Base-by-base conservation (phyloP, 1,140 invertebrate genomes). In the Lepidurus apus region DNA sequence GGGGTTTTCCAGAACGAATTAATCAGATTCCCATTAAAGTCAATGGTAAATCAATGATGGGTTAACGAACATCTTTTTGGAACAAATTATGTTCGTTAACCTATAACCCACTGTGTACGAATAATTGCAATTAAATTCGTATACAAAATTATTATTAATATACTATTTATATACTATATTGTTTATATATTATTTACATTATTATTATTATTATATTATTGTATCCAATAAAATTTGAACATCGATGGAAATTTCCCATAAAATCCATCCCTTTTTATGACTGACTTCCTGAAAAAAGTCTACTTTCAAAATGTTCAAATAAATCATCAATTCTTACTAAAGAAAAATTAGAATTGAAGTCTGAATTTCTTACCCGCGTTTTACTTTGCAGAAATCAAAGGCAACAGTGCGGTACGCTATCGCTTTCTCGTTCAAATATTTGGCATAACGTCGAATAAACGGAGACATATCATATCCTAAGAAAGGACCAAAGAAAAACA, bases 351-450 rank as follows among this genome's bases (percentile, higher is more conserved):
- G 13, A 42, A 13, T 78, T 78, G 8, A 8, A 75, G 13, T 44
- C 78, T 65, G 17, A 78, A 13, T 77, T 13, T 88, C 91, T 89
- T 87, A 97, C 95, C 97, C 97, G 86, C 97, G 89, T 87, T 98
- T 99, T 65, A 99, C 95, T 93, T 99, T 99, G 88, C 98, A 99
- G 87, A 99, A 99, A 87, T 99, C 98, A 86, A 99, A 99, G 78
- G 98, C 98, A 83, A 99, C 96, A 65, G 93, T 93, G 86, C 98
- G 91, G 88, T 99, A 99, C 26, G 97, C 97, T 79, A 97, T 88
- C 77, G 98, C 96, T 87, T 99, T 99, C 87, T 99, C 97, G 87
- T 99, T 98, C 83, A 99, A 89, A 88, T 99, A 99, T 87, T 96
- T 97, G 81, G 97, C 95, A 88, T 99, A 99, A 83, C 96, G 90